These are phyloP conservation scores for Gorsachius magnificus DNA, from an alignment of 2,797 vertebrate species.

Conservation along the genomic window DNA sequence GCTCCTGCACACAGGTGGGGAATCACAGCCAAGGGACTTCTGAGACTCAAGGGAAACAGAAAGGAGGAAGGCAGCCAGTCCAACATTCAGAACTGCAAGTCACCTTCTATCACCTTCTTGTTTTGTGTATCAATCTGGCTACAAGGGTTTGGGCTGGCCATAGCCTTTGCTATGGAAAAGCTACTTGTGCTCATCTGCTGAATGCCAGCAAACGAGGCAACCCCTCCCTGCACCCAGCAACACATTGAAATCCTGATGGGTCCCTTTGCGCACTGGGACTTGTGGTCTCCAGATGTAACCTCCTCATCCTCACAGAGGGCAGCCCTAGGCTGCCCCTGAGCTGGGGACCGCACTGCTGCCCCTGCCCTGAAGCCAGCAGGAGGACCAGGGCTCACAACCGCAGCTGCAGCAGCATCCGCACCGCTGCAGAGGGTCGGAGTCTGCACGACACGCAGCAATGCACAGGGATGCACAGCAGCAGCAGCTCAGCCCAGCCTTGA, in stretches of 20 bases:
- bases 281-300: neutral
- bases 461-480: neutral
- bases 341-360: accelerated
- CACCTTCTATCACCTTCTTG: neutral
- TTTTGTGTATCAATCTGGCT: neutral
- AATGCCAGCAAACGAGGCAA: neutral
- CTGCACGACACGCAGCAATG: neutral
- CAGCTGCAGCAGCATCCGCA: neutral
- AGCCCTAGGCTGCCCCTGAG: neutral
- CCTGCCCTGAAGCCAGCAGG: neutral
- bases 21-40: neutral
- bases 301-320: neutral
- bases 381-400: neutral
- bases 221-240: neutral
- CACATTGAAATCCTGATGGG: neutral
- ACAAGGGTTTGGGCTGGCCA: neutral
- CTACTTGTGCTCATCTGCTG: neutral
- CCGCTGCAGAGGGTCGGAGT: neutral
- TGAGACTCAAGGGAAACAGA: neutral
- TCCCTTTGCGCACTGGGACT: neutral
- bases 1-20: neutral
- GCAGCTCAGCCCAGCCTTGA: constrained; percentile 47
- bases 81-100: neutral
- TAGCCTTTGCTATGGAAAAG: neutral
- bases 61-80: neutral